Evolutionary conservation across 2,888 invertebrate species (phyloP), one percentile per base, ranked within the genome.

Genomic region (Epistrophella euchroma): DNA sequence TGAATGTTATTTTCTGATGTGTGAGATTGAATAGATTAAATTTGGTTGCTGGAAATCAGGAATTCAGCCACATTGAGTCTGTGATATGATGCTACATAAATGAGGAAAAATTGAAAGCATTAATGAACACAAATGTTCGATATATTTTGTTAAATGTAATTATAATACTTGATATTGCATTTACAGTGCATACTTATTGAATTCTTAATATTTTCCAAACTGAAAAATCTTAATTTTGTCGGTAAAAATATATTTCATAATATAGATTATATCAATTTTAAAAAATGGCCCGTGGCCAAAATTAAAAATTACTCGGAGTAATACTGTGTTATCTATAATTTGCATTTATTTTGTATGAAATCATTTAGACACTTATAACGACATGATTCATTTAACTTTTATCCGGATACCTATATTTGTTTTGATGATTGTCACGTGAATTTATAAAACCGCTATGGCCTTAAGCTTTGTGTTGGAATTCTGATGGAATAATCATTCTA

Each of bases 381-480:
- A n/a, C 9, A 22, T 45, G 28, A 52, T 7, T 52, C 25, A 52
- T 25, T 52, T 9, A 52, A 52, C 6, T n/a, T 22, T 13, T 52
- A 52, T 52, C 25, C 5, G 9, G n/a, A 15, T 28, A 15, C n/a
- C n/a, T 19, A 19, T 56, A 43, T 45, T 3, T 58, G 32, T 58
- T 56, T 56, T 37, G 11, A 13, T 35, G 13, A 58, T 35, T 19
- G 58, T 58, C 58, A 58, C 58, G 58, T 58, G 58, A 37, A 19
- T 58, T 35, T 13, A 35, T 25, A 52, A 25, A 28, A 35, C 13
- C 5, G 19, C 7, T 58, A n/a, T 13, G 17, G n/a, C 19, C 2
- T 58, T 58, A 17, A 55, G 7, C 32, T 56, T 56, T 56, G 17
- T 32, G 32, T 56, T 13, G 4, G 6, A 35, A 7, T 58, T 37